Conservation (phyloP, 2,888 invertebrate genomes). For the Lottia scabra region DNA sequence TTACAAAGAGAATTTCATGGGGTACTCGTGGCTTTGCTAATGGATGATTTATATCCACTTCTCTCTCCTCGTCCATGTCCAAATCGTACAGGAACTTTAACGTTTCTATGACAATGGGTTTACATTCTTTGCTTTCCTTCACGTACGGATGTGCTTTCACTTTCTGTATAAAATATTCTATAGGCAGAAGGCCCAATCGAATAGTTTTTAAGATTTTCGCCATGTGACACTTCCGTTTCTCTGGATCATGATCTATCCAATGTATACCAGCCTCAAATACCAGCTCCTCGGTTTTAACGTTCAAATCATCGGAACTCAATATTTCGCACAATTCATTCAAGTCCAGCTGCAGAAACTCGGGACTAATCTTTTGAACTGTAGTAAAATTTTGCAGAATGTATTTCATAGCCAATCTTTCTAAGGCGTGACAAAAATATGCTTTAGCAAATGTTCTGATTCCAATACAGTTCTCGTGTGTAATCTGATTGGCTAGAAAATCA, state of each 20-base stretch:
- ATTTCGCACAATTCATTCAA: conserved; percentile 51
- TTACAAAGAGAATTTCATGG: conserved; percentile 71
- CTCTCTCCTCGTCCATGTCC: conserved; percentile 85
- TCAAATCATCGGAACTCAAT: conserved; percentile 62
- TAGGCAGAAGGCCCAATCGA: conserved; percentile 78
- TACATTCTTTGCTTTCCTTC: conserved; percentile 79
- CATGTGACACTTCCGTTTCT: conserved; percentile 80
- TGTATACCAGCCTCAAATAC: conserved; percentile 73
- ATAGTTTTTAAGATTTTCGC: conserved; percentile 72
- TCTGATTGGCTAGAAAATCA: conserved; percentile 78
- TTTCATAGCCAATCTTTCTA: conserved; percentile 78
- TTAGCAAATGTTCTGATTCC: conserved; percentile 87
- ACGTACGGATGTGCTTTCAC: conserved; percentile 86
- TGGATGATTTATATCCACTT: conserved; percentile 73
- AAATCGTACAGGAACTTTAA: conserved; percentile 91
- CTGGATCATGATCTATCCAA: conserved; percentile 86
- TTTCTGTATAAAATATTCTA: conserved; percentile 88
- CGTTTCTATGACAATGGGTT: conserved; percentile 90
- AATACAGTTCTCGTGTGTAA: conserved; percentile 84
- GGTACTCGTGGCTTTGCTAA: conserved; percentile 79
- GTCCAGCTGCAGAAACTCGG: conserved; percentile 73
- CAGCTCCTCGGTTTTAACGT: conserved; percentile 65
- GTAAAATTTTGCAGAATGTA: conserved; percentile 75
- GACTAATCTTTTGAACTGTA: conserved; percentile 50
- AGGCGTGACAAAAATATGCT: conserved; percentile 79